Evolutionary conservation across 2,888 invertebrate species (phyloP).

Genomic region (Synergus umbraculus): DNA sequence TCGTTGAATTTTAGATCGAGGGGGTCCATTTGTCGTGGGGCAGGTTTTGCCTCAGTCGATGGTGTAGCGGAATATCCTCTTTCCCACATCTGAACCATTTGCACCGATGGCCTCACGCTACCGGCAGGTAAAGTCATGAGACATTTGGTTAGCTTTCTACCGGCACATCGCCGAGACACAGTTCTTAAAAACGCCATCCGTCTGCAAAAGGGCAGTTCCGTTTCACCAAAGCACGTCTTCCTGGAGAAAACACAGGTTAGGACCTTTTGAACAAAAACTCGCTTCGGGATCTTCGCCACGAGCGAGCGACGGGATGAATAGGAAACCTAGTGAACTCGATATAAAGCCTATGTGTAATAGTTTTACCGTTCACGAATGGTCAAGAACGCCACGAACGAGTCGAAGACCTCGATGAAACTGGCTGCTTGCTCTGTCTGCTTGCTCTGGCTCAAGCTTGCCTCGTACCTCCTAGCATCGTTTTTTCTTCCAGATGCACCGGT

Average conservation of each 20-base stretch:
- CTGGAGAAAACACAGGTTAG: slow-evolving; percentile 1
- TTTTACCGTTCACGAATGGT: neutral
- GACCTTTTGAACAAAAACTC: neutral
- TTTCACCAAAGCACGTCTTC: slow-evolving; percentile 5
- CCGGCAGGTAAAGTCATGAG: slow-evolving; percentile 61
- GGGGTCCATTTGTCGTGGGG: slow-evolving; percentile 80
- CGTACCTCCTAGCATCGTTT: neutral
- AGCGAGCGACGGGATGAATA: neutral
- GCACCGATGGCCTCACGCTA: slow-evolving; percentile 59
- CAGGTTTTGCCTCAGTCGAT: slow-evolving; percentile 56
- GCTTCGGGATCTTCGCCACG: neutral
- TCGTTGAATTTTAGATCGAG: slow-evolving; percentile 93
- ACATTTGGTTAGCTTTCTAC: slow-evolving; percentile 68
- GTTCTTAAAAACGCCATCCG: slow-evolving; percentile 73
- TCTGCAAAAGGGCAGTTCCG: neutral
- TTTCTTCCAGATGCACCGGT: neutral
- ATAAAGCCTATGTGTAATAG: neutral
- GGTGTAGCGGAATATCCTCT: slow-evolving; percentile 57
- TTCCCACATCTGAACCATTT: slow-evolving; percentile 66
- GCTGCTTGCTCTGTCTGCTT: too few relatives aligned
- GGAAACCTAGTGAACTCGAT: neutral
- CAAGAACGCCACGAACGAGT: neutral
- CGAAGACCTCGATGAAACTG: neutral
- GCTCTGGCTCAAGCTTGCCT: too few relatives aligned
- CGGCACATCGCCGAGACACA: slow-evolving; percentile 70